Evolutionary conservation across 2,797 vertebrate species (phyloP), one percentile per base, ranked within the genome.

Genomic region (Pampus argenteus): DNA sequence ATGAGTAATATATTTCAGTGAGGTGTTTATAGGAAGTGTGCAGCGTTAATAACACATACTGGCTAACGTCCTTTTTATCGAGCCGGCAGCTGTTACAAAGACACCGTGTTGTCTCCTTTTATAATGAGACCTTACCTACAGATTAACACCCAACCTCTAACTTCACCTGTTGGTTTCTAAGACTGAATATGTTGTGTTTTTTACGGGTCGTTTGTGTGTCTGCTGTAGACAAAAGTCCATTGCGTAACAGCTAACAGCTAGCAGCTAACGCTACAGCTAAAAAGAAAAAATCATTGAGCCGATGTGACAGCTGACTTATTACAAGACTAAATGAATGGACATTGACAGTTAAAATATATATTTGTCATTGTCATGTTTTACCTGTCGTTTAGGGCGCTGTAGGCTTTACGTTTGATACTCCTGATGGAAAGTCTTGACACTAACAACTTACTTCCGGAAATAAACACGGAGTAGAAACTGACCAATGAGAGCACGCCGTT

Each of bases 381-480:
- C 85, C 88, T 87, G 67, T 74, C 28, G 57, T 59, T 17, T 31
- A 9, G 15, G 52, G 26, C 2, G 44, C 48, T 67, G 34, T 38
- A 29, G 31, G 23, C 54, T 2, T 45, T 6, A 44, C 23, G 17
- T 77, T 81, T 61, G 51, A 26, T 45, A 61, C 31, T 74, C 78
- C 68, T 57, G 17, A 23, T 50, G 52, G 55, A 81, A 91, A 91
- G 78, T 86, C 73, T 72, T 72, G 74, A 65, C 51, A 71, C 60
- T 68, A 68, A 60, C 69, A 79, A 83, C 44, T 86, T 78, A 91
- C 86, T 92, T 92, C 91, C 92, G 93, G 92, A 94, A 93, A 91
- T 92, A 94, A 92, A 92, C 81, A 86, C 56, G 23, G 52, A 68
- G 51, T 0, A 47, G 10, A 44, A 9, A 11, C 23, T 29, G 66